These are phyloP conservation scores for Leptinotarsa texana DNA, from an alignment of 1,140 invertebrate species.

Conservation along the genomic window DNA sequence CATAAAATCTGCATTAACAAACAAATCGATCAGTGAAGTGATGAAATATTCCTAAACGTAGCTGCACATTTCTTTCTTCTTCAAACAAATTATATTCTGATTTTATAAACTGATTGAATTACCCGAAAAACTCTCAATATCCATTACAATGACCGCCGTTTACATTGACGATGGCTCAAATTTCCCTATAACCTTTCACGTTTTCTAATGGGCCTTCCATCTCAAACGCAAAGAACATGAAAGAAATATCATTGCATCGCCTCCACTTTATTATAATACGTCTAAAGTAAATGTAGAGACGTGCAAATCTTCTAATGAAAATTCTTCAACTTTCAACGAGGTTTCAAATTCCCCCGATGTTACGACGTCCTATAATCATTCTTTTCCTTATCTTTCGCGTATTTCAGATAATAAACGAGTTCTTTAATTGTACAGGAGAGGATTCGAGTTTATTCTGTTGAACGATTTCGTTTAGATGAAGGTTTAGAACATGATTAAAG, in stretches of 20 bases:
- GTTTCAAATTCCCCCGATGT: conserved; percentile 12
- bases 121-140: neutral
- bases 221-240: neutral
- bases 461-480: neutral
- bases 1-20: too few relatives aligned
- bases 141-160: neutral
- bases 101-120: neutral
- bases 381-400: neutral
- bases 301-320: conserved; percentile 16
- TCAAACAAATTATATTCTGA: too few relatives aligned
- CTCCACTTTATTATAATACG: conserved; percentile 10
- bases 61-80: too few relatives aligned
- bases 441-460: neutral
- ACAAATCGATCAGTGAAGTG: too few relatives aligned
- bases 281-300: conserved; percentile 7
- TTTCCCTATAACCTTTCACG: neutral
- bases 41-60: too few relatives aligned
- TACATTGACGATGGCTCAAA: neutral
- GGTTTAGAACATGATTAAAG: neutral
- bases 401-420: conserved; percentile 17
- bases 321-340: conserved; percentile 16
- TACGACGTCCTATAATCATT: conserved; percentile 16
- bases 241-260: conserved; percentile 12
- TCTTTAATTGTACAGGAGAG: conserved; percentile 7
- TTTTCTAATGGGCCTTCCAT: neutral